Conservation (phyloP, 2,888 invertebrate genomes). For the Hypomecis atomaria region DNA sequence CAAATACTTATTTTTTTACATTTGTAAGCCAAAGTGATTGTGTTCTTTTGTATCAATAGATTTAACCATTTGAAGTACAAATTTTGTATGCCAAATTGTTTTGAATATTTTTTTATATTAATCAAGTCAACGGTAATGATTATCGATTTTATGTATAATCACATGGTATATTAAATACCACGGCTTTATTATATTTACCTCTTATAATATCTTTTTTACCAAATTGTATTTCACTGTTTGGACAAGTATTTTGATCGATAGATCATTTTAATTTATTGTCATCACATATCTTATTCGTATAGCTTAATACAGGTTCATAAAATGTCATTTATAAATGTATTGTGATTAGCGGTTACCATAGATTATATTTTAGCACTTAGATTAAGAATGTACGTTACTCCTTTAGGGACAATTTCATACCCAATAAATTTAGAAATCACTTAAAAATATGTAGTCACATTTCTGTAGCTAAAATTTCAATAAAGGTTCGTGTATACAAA, state of each 20-base stretch:
- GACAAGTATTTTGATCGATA: conserved; percentile 25
- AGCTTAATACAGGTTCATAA: conserved; percentile 44
- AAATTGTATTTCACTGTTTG: conserved; percentile 17
- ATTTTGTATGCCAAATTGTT: conserved; percentile 66
- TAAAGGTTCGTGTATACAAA: conserved; percentile 59
- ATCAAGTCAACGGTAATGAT: conserved; percentile 21
- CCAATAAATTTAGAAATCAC: conserved; percentile 83
- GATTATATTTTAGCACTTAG: conserved; percentile 45
- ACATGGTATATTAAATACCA: conserved; percentile 22
- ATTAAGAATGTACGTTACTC: conserved; percentile 64
- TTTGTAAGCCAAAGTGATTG: conserved; percentile 52
- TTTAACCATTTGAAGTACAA: conserved; percentile 61
- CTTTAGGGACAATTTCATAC: conserved; percentile 69
- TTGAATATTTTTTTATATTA: background rate
- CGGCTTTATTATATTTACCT: conserved; percentile 24
- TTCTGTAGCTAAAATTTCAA: conserved; percentile 65
- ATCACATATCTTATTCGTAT: conserved; percentile 60
- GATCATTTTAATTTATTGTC: conserved; percentile 38
- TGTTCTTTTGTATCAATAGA: conserved; percentile 51
- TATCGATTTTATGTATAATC: background rate
- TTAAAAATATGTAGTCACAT: conserved; percentile 60
- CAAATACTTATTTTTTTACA: conserved; percentile 16
- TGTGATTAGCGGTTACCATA: conserved; percentile 44
- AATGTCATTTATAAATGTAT: conserved; percentile 41
- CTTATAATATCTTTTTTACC: conserved; percentile 5